A percentile compares a stretch with the other conserved stretches of the same genome.
Evolutionary conservation across 1,140 invertebrate species (phyloP).

Genomic region (Oryctes rhinoceros): DNA sequence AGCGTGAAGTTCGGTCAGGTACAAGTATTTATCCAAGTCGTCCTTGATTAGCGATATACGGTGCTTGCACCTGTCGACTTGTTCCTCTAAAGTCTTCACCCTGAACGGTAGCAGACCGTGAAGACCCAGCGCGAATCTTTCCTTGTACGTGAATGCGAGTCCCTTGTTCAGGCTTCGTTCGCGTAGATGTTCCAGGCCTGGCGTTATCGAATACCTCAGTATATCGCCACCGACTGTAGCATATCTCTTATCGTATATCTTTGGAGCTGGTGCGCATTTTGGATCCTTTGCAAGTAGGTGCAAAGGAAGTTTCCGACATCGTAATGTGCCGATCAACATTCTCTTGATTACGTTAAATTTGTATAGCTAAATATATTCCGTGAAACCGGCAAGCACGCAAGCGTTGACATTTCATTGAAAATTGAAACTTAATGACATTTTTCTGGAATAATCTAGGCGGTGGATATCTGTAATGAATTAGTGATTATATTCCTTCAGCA

Average conservation of each 20-base stretch:
- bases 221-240: conserved; percentile 64
- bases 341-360: too few relatives aligned
- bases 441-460: too few relatives aligned
- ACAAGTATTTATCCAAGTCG: conserved; percentile 90
- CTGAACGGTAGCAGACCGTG: conserved; percentile 91
- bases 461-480: background rate
- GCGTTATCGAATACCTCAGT: conserved; percentile 70
- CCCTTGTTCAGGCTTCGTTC: conserved; percentile 90
- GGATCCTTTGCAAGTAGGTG: background rate
- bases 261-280: background rate
- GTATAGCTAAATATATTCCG: too few relatives aligned
- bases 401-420: too few relatives aligned
- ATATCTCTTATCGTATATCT: background rate
- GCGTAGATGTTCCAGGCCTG: conserved; percentile 83
- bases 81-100: conserved; percentile 93
- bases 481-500: too few relatives aligned
- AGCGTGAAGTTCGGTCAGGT: conserved; percentile 85
- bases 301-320: background rate
- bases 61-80: conserved; percentile 87
- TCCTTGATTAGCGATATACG: conserved; percentile 86
- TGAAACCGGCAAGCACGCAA: too few relatives aligned
- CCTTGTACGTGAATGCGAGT: conserved; percentile 89
- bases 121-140: conserved; percentile 90
- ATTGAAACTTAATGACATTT: too few relatives aligned
- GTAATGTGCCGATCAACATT: background rate